A percentile compares a stretch with the other conserved stretches of the same genome.
phyloP scores from a whole-genome alignment of 2,113 vertebrate genomes.

The Pomatorhinus ruficollis region DNA sequence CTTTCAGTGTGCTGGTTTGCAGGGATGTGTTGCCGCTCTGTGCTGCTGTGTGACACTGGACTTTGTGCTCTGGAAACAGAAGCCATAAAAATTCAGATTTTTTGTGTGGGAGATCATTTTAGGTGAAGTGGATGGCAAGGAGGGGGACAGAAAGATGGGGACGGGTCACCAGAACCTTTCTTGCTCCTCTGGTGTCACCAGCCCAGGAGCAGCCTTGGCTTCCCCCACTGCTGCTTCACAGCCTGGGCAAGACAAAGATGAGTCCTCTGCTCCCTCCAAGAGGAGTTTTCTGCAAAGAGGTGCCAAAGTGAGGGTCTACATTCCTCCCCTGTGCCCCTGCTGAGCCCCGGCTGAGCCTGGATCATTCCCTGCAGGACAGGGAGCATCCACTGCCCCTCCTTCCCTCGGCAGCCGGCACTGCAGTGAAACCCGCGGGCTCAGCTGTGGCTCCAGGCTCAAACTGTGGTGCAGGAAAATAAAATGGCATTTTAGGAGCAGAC shows the following conservation, averaged over 20 bases:
- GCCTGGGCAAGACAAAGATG: neutral
- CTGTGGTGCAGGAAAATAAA: neutral
- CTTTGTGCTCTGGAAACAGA: neutral
- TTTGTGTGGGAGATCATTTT: neutral
- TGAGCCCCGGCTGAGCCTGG: too few species aligned
- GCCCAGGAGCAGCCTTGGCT: neutral
- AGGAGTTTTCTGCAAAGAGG: neutral
- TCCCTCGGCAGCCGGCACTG: rapidly evolving
- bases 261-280: neutral
- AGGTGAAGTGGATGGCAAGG: neutral
- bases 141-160: neutral
- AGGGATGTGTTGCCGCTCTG: neutral
- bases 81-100: neutral
- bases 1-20: neutral
- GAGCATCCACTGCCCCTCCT: neutral
- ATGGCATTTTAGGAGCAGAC: neutral
- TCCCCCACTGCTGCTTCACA: neutral
- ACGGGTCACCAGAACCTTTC: neutral
- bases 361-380: neutral
- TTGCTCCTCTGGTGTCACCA: neutral
- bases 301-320: neutral
- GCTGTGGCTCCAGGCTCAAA: neutral
- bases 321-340: neutral
- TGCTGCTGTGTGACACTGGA: neutral
- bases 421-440: rapidly evolving